Evolutionary conservation across 64 coral and sea anemone species (phyloP).

Genomic region (Exaiptasia diaphana): DNA sequence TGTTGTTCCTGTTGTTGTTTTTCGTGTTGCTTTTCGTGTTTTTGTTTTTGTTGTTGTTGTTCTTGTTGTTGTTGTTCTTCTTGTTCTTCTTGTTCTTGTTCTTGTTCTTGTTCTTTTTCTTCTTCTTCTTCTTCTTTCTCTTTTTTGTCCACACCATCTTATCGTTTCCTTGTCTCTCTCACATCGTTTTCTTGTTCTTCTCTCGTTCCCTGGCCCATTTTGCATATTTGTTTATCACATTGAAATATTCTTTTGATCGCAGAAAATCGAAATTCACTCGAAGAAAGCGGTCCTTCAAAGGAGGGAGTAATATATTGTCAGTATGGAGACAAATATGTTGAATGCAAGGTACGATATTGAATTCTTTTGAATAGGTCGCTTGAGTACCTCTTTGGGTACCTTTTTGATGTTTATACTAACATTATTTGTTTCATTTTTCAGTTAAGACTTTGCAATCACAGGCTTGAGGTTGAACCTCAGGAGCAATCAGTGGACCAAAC

Average conservation of each 20-base stretch:
- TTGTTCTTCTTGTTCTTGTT: background rate
- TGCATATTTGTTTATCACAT: too few species aligned
- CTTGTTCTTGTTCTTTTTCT: too few species aligned
- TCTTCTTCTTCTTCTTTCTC: too few species aligned
- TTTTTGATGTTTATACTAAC: background rate
- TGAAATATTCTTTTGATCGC: background rate
- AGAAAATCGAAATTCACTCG: background rate
- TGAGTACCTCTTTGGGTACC: too few species aligned
- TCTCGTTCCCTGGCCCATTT: too few species aligned
- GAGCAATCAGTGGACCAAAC: background rate
- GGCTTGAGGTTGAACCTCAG: slow-evolving; percentile 40
- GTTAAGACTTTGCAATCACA: slow-evolving; percentile 68
- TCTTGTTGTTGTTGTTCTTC: background rate
- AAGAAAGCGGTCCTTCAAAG: background rate
- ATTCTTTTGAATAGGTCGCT: background rate
- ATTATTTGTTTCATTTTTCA: background rate
- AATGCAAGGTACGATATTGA: slow-evolving; percentile 60
- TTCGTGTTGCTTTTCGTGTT: background rate
- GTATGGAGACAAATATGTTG: slow-evolving; percentile 48
- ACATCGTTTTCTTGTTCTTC: too few species aligned
- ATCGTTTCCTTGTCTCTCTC: too few species aligned
- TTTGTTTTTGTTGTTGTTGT: background rate
- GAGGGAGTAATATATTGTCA: slow-evolving; percentile 68
- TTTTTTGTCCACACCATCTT: too few species aligned
- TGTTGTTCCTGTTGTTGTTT: background rate